These are phyloP conservation scores for Dascillus cervinus DNA, from an alignment of 2,888 invertebrate genomes.

Conservation along the genomic window DNA sequence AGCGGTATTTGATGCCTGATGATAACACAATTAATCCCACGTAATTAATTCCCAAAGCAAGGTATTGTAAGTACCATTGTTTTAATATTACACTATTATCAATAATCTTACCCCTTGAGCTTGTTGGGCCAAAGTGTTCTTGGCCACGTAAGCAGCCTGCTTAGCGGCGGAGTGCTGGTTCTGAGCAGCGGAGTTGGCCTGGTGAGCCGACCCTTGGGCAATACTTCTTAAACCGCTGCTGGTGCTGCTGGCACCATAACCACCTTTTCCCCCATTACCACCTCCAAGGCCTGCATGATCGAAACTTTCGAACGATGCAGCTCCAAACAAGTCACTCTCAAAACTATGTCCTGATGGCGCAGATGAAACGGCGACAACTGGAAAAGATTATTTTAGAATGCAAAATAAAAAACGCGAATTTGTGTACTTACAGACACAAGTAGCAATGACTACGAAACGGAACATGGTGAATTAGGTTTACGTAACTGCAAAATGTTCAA, in stretches of 20 bases:
- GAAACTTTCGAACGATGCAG: constrained; percentile 19
- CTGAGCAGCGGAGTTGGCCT: constrained; percentile 63
- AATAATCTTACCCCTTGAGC: constrained; percentile 52
- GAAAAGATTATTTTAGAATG: too few relatives aligned
- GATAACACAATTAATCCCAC: too few relatives aligned
- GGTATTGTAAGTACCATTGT: too few relatives aligned
- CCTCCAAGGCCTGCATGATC: constrained; percentile 8
- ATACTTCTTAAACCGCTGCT: constrained; percentile 65
- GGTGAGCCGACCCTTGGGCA: constrained; percentile 66
- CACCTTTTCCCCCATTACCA: constrained; percentile 12
- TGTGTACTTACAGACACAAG: constrained; percentile 19
- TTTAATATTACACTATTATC: too few relatives aligned
- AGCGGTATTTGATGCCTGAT: constrained; percentile 60
- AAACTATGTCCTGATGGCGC: constrained; percentile 12
- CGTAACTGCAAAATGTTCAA: constrained; percentile 7
- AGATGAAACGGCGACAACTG: constrained; percentile 5
- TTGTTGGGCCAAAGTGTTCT: constrained; percentile 68
- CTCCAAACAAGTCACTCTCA: constrained; percentile 16
- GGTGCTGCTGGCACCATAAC: constrained; percentile 54
- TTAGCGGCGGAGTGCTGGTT: constrained; percentile 69
- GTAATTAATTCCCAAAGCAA: too few relatives aligned
- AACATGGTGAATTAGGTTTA: too few relatives aligned
- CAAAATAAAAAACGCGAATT: too few relatives aligned
- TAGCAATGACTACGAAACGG: constrained; percentile 14
- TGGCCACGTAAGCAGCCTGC: constrained; percentile 72